phyloP scores from a whole-genome alignment of 2,797 vertebrate species.

The Malacoctenus gilli region DNA sequence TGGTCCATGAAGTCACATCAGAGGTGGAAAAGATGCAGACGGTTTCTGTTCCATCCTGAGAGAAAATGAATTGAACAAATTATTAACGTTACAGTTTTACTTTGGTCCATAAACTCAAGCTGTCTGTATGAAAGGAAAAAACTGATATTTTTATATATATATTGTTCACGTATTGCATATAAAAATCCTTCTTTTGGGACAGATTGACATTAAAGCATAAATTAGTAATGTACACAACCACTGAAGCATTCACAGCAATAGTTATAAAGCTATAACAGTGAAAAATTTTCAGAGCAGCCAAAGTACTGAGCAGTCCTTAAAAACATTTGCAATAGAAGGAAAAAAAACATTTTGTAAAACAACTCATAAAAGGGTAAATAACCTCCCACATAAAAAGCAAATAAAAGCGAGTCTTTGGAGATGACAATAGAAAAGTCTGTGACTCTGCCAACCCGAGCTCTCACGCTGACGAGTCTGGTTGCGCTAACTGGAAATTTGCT shows the following conservation, averaged over 20 bases:
- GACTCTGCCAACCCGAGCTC: constrained; percentile 12
- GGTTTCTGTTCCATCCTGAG: constrained; percentile 48
- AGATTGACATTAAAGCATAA: constrained; percentile 1
- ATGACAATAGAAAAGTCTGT: constrained; percentile 8
- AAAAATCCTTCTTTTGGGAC: no score
- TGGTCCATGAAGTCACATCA: constrained; percentile 9
- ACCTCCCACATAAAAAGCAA: constrained; percentile 1
- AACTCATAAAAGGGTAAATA: constrained; percentile 21
- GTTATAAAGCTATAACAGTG: constrained; percentile 8
- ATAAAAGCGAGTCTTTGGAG: constrained; percentile 10
- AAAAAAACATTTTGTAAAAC: constrained; percentile 15
- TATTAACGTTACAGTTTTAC: constrained; percentile 58
- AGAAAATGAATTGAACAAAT: constrained; percentile 45
- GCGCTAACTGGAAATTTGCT: constrained; percentile 34
- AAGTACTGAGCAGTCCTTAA: constrained; percentile 26
- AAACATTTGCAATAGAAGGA: constrained; percentile 28
- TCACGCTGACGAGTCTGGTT: constrained; percentile 19
- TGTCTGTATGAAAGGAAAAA: background rate
- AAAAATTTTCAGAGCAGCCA: constrained; percentile 1
- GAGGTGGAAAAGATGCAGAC: constrained; percentile 15
- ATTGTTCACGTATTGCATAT: no score
- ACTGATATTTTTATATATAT: constrained; percentile 23
- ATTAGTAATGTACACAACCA: background rate
- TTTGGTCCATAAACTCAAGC: constrained; percentile 21
- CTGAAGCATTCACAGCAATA: constrained; percentile 8